Conservation (phyloP, 2,113 vertebrate species). For the Arothron firmamentum region DNA sequence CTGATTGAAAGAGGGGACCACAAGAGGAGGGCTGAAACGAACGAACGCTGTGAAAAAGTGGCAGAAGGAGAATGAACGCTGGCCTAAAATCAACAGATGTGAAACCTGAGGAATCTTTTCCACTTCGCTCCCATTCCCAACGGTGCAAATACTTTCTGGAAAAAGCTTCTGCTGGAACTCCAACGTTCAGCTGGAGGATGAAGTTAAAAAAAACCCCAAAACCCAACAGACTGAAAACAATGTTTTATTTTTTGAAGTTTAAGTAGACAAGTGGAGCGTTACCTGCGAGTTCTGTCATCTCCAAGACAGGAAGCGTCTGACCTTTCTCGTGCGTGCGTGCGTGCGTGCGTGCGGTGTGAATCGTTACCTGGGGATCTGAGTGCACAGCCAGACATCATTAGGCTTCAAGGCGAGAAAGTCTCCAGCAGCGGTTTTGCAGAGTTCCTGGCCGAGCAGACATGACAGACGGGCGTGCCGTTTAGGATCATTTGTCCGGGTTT, state of each 20-base stretch:
- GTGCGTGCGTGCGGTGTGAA: conserved; percentile 19
- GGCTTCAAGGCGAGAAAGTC: conserved; percentile 44
- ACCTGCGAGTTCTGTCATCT: conserved; percentile 19
- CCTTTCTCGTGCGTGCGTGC: not conserved
- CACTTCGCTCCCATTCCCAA: no score
- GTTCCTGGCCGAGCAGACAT: conserved; percentile 47
- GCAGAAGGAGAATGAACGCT: not conserved
- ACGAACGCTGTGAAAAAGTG: no score
- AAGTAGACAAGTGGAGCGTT: conserved; percentile 37
- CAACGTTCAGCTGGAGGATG: no score
- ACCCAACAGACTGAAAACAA: conserved; percentile 9
- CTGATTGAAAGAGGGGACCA: not conserved
- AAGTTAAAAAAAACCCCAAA: not conserved
- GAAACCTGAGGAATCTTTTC: conserved; percentile 29
- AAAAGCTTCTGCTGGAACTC: no score
- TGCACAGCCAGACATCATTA: conserved; percentile 57
- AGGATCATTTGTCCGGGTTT: conserved; percentile 56
- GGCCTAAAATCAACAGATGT: conserved; percentile 3
- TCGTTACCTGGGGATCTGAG: conserved; percentile 45
- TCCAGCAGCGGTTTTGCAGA: conserved; percentile 24
- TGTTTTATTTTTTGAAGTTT: conserved; percentile 49
- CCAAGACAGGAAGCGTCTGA: conserved; percentile 18
- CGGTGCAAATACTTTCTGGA: no score
- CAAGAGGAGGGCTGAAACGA: not conserved
- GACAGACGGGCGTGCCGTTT: conserved; percentile 31